Evolutionary conservation across 2,888 invertebrate genomes (phyloP).

Genomic region (Seira sanloemensis): DNA sequence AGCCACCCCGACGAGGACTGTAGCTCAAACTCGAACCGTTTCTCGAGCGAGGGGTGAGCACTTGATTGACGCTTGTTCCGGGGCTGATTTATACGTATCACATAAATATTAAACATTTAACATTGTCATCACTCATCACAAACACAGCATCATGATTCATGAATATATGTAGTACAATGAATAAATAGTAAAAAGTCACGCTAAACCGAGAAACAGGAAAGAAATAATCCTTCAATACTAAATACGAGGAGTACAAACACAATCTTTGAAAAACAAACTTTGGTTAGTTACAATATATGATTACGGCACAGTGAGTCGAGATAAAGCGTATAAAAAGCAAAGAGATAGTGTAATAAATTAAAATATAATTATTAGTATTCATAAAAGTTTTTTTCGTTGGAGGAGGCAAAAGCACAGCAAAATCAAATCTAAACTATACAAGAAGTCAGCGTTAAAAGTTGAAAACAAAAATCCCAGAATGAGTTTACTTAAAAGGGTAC

Average conservation of each 20-base stretch:
- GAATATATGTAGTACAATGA: background rate
- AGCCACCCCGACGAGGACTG: background rate
- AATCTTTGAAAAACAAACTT: too few species aligned
- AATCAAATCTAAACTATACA: too few species aligned
- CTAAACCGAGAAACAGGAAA: background rate
- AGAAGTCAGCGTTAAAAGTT: too few species aligned
- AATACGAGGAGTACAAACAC: background rate
- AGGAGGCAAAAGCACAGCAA: too few species aligned
- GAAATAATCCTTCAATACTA: background rate
- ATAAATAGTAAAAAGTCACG: background rate
- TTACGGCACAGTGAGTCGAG: too few species aligned
- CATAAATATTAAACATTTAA: background rate
- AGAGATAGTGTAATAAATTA: too few species aligned
- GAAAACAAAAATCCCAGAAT: background rate
- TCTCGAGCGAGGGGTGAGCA: conserved; percentile 17
- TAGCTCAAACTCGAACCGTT: background rate
- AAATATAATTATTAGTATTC: too few species aligned
- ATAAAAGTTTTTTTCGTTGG: too few species aligned
- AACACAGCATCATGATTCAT: background rate
- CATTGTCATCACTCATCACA: background rate
- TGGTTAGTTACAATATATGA: too few species aligned
- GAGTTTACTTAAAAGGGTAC: conserved; percentile 34
- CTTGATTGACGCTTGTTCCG: conserved; percentile 33
- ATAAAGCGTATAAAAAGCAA: too few species aligned
- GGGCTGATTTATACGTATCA: conserved; percentile 1